A percentile compares a stretch with the other conserved stretches of the same genome.
Evolutionary conservation across 2,113 vertebrate genomes (phyloP).

Genomic region (Recurvirostra avosetta): DNA sequence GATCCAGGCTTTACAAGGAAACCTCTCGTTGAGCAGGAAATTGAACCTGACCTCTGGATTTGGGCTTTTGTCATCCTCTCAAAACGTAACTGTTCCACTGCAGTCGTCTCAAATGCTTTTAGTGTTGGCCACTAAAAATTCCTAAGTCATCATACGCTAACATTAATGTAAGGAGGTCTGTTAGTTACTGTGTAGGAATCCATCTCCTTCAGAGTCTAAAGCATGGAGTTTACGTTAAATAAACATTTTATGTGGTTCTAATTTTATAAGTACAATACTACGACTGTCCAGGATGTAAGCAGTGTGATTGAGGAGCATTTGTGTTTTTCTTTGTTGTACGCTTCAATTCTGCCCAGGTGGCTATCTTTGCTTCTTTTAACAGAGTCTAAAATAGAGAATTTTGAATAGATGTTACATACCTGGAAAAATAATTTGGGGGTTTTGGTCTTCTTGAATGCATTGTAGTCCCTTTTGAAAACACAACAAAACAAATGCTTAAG

Average conservation of each 20-base stretch:
- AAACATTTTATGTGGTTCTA: not conserved
- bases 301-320: not conserved
- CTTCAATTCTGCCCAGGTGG: not conserved
- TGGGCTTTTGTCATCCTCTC: not conserved
- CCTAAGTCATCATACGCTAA: not conserved
- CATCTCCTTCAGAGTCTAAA: not conserved
- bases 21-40: not conserved
- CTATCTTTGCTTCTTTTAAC: not conserved
- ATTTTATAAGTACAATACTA: not conserved
- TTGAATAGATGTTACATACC: no score
- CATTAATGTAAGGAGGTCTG: not conserved
- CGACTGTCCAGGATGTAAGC: not conserved
- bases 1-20: not conserved
- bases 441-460: not conserved
- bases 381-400: not conserved
- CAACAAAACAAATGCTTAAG: not conserved
- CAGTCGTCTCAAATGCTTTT: not conserved
- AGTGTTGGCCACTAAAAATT: not conserved
- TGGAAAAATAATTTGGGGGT: rapidly evolving
- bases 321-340: not conserved
- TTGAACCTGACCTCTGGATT: not conserved
- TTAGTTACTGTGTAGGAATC: not conserved
- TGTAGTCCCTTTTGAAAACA: not conserved
- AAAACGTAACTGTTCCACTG: not conserved
- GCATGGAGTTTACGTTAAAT: not conserved